These are phyloP conservation scores for Rhinatrema bivittatum DNA, from an alignment of 2,797 vertebrate genomes.

Conservation along the genomic window DNA sequence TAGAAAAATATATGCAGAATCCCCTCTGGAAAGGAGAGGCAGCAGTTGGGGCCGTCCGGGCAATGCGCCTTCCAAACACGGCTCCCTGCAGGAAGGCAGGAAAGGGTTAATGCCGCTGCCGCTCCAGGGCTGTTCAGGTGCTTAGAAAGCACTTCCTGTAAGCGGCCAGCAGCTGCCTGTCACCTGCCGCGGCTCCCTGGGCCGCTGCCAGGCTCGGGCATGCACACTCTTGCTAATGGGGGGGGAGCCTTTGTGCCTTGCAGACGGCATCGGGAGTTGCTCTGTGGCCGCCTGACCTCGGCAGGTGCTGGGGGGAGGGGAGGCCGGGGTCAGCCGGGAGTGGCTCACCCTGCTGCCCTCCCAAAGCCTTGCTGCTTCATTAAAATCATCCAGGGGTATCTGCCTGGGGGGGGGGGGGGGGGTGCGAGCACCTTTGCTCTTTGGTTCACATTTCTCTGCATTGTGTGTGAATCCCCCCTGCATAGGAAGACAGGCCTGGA, in stretches of 20 bases:
- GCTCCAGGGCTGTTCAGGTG: not conserved
- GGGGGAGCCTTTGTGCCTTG: constrained; percentile 21
- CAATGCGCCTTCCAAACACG: too few relatives aligned
- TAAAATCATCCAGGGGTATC: not conserved
- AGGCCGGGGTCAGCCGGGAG: too few relatives aligned
- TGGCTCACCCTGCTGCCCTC: not conserved
- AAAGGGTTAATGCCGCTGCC: not conserved
- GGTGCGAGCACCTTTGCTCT: too few relatives aligned
- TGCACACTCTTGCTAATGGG: constrained; percentile 30
- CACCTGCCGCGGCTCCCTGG: constrained; percentile 30
- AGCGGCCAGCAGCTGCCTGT: constrained; percentile 14
- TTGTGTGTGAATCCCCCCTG: too few relatives aligned
- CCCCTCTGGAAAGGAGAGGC: too few relatives aligned
- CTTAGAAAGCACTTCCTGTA: constrained; percentile 16
- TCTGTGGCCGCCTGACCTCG: constrained; percentile 16
- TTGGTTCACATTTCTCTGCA: too few relatives aligned
- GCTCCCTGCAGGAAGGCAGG: too few relatives aligned
- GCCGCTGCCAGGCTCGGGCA: constrained; percentile 34
- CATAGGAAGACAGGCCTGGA: too few relatives aligned
- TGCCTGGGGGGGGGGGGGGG: not conserved
- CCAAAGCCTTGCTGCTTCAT: not conserved
- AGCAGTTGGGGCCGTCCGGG: too few relatives aligned
- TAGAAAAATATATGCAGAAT: too few relatives aligned
- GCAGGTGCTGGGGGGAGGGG: constrained; percentile 45
- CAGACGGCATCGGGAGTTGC: constrained; percentile 12